Conservation (phyloP, 2,797 vertebrate species). For the Hemitrygon akajei region DNA sequence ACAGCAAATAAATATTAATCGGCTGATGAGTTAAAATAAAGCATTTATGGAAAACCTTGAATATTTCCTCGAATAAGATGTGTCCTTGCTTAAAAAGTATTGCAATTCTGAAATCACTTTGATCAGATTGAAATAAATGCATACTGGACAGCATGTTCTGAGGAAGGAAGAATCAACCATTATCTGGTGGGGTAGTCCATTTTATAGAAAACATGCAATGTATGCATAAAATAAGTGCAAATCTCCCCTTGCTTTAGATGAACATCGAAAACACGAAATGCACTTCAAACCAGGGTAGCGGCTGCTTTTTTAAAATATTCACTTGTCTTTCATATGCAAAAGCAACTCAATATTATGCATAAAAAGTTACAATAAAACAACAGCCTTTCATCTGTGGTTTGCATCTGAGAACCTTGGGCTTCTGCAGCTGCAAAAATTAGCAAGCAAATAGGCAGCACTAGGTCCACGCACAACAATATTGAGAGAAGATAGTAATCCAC, state of each 20-base stretch:
- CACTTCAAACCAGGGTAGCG: slow-evolving; percentile 56
- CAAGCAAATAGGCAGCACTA: neutral
- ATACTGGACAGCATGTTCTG: neutral
- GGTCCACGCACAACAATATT: neutral
- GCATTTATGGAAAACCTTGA: neutral
- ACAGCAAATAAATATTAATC: neutral
- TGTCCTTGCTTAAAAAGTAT: neutral
- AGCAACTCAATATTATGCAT: slow-evolving; percentile 40
- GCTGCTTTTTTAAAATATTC: slow-evolving; percentile 47
- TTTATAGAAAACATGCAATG: neutral
- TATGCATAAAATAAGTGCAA: slow-evolving; percentile 37
- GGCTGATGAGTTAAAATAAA: no score
- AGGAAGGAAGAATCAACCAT: slow-evolving; percentile 38
- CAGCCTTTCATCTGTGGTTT: neutral
- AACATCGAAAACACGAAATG: slow-evolving; percentile 51
- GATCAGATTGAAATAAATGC: neutral
- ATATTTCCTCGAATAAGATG: neutral
- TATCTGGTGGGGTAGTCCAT: slow-evolving; percentile 40
- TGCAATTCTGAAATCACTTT: neutral
- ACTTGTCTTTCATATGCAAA: slow-evolving; percentile 66
- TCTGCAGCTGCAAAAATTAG: neutral
- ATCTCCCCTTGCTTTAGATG: slow-evolving; percentile 52
- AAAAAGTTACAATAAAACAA: neutral
- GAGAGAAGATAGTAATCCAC: neutral
- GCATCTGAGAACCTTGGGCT: neutral